Percentiles rank a stretch among this genome's conserved stretches.
phyloP scores from a whole-genome alignment of 2,888 invertebrate genomes.

The Conops quadrifasciatus region DNA sequence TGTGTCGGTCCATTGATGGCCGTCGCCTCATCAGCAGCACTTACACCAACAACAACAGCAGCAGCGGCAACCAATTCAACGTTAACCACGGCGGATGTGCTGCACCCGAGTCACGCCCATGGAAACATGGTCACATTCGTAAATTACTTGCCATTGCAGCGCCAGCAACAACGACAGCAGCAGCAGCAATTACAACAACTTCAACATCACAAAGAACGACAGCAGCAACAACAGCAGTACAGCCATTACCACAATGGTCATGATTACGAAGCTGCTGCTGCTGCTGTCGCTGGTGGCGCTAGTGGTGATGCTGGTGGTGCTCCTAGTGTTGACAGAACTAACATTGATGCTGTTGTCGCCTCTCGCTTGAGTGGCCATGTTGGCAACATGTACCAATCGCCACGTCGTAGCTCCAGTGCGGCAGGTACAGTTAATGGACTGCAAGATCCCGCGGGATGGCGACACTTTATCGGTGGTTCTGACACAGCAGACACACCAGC shows the following conservation, averaged over 20 bases:
- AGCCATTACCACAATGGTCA: conserved; percentile 23
- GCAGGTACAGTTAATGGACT: conserved; percentile 54
- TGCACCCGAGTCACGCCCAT: conserved; percentile 46
- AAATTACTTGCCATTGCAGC: conserved; percentile 48
- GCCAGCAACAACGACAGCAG: conserved; percentile 34
- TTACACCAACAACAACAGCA: conserved; percentile 24
- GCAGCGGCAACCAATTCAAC: conserved; percentile 35
- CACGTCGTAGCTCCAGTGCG: conserved; percentile 38
- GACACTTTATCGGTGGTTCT: conserved; percentile 56
- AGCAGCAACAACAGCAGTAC: conserved; percentile 24
- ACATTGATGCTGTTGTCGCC: not conserved
- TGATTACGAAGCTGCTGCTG: conserved; percentile 22
- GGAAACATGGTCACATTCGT: conserved; percentile 49
- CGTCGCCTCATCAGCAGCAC: conserved; percentile 41
- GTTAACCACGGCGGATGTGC: conserved; percentile 38
- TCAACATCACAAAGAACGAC: conserved; percentile 15
- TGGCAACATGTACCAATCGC: conserved; percentile 31
- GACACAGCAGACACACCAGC: conserved; percentile 37
- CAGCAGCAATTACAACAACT: conserved; percentile 32
- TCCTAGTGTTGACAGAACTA: conserved; percentile 20
- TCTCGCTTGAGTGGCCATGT: not conserved
- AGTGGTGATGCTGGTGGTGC: conserved; percentile 33
- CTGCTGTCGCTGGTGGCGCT: conserved; percentile 43
- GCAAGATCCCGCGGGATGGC: conserved; percentile 54
- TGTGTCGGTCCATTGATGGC: conserved; percentile 48